Evolutionary conservation across 1,140 invertebrate species (phyloP).

Genomic region (Cecropterus lyciades): DNA sequence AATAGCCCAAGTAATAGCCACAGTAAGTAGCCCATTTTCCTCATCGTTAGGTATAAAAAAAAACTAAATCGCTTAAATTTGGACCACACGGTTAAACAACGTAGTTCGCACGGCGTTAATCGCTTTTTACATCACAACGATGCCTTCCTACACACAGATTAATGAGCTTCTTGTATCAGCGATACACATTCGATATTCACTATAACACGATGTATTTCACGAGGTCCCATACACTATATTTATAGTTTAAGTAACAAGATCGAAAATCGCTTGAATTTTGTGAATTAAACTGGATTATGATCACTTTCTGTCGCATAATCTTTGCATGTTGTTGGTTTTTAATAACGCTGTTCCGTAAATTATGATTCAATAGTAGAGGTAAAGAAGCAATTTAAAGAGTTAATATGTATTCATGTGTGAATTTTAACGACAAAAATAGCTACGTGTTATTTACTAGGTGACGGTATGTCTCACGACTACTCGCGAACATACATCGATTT

Average conservation of each 20-base stretch:
- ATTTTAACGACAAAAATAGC: too few species aligned
- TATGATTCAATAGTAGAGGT: conserved; percentile 11
- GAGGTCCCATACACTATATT: not conserved
- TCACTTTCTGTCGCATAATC: conserved; percentile 13
- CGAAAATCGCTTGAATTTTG: conserved; percentile 1
- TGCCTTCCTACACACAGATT: conserved; percentile 27
- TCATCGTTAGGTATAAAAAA: too few species aligned
- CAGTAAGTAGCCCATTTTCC: too few species aligned
- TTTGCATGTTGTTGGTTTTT: conserved; percentile 32
- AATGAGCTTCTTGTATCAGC: conserved; percentile 25
- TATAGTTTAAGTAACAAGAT: not conserved
- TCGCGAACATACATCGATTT: too few species aligned
- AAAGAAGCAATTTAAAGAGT: not conserved
- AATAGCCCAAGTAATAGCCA: too few species aligned
- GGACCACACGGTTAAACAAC: conserved; percentile 1
- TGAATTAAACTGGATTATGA: not conserved
- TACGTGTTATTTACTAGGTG: too few species aligned
- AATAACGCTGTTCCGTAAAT: conserved; percentile 16
- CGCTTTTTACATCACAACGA: conserved; percentile 18
- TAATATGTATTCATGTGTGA: too few species aligned
- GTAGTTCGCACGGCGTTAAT: conserved; percentile 25
- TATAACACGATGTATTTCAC: not conserved
- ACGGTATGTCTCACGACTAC: too few species aligned
- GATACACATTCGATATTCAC: conserved; percentile 20
- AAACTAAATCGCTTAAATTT: not conserved